phyloP scores from a whole-genome alignment of 2,113 vertebrate genomes.

The Myxocyprinus asiaticus region DNA sequence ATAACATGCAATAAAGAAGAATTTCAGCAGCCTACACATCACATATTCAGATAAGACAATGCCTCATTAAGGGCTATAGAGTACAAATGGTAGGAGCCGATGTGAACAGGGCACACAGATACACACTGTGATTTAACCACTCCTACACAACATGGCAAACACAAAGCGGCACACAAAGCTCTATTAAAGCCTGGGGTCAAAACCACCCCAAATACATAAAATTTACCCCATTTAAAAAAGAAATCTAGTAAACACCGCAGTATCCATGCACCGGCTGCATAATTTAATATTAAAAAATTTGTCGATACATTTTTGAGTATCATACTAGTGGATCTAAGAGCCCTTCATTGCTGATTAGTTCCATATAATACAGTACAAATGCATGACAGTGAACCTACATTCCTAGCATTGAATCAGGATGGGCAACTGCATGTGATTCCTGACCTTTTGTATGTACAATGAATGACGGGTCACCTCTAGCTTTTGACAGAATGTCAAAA shows the following conservation, averaged over 20 bases:
- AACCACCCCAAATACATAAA: conserved; percentile 17
- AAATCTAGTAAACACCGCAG: no score
- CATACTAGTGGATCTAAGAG: conserved; percentile 2
- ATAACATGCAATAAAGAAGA: background rate
- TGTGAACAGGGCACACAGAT: background rate
- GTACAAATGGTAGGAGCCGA: background rate
- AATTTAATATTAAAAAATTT: conserved; percentile 15
- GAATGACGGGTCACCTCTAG: conserved; percentile 3
- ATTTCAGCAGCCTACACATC: background rate
- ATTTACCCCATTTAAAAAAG: background rate
- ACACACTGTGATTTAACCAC: conserved; percentile 13
- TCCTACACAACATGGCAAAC: conserved; percentile 25
- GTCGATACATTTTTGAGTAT: no score
- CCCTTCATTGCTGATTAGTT: conserved; percentile 26
- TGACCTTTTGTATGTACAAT: conserved; percentile 4
- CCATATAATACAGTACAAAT: conserved; percentile 42
- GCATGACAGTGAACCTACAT: conserved; percentile 38
- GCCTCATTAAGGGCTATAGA: background rate
- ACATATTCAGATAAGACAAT: background rate
- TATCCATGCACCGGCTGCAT: conserved; percentile 49
- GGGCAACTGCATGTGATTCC: background rate
- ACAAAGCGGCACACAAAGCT: conserved; percentile 32
- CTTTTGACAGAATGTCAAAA: background rate
- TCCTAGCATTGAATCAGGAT: conserved; percentile 31
- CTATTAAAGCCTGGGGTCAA: background rate